Percentiles rank a stretch among this genome's conserved stretches.
Evolutionary conservation across 2,888 invertebrate species (phyloP).

Genomic region (Pharmacophagus antenor): DNA sequence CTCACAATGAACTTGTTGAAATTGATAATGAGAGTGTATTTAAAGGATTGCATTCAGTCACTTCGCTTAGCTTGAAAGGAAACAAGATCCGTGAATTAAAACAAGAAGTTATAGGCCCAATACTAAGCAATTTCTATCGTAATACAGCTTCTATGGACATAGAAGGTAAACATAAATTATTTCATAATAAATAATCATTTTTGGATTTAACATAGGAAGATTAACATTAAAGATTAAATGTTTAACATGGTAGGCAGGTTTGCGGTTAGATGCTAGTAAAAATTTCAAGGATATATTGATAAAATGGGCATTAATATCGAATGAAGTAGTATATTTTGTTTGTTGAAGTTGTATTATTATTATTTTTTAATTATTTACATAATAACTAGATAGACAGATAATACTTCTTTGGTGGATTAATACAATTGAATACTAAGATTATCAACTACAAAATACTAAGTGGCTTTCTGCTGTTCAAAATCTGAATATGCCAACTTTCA

Average conservation of each 20-base stretch:
- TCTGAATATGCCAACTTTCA: neutral
- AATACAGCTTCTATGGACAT: constrained; percentile 55
- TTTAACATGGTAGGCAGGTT: too few species aligned
- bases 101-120: constrained; percentile 55
- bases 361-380: too few species aligned
- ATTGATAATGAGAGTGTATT: constrained; percentile 60
- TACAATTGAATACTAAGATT: too few species aligned
- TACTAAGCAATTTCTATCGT: constrained; percentile 58
- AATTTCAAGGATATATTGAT: too few species aligned
- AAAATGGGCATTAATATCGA: too few species aligned
- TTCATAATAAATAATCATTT: neutral
- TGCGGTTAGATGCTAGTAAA: too few species aligned
- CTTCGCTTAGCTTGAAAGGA: constrained; percentile 56
- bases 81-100: constrained; percentile 60
- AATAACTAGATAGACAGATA: too few species aligned
- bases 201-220: too few species aligned
- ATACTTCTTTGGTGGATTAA: too few species aligned
- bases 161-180: constrained; percentile 52
- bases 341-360: too few species aligned
- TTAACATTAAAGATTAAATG: too few species aligned
- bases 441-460: neutral
- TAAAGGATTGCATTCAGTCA: constrained; percentile 50
- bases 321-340: too few species aligned
- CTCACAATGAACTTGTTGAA: constrained; percentile 55
- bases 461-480: neutral